Conservation (phyloP, 1,140 invertebrate genomes). For the Heliconius eleuchia region DNA sequence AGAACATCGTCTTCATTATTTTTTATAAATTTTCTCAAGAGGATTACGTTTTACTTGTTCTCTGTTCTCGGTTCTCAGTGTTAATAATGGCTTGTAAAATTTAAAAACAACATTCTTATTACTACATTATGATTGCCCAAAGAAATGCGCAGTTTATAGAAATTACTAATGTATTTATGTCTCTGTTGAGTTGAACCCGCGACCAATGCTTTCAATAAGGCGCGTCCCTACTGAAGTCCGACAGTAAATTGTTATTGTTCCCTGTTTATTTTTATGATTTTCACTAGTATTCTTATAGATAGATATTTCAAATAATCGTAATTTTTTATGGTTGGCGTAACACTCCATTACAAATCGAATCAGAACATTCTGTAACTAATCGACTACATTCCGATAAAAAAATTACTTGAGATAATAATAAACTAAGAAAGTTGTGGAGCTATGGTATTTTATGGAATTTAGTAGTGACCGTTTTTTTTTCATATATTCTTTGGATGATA, state of each 20-base stretch:
- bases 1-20: slow-evolving; percentile 2
- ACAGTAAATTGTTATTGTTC: neutral
- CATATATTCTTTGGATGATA: neutral
- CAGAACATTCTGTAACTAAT: slow-evolving; percentile 9
- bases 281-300: neutral
- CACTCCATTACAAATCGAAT: slow-evolving; percentile 6
- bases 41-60: neutral
- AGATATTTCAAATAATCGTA: slow-evolving; percentile 1
- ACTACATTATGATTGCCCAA: too few species aligned
- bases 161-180: too few species aligned
- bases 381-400: slow-evolving; percentile 4
- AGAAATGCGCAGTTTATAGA: too few species aligned
- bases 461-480: neutral
- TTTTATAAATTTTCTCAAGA: slow-evolving; percentile 1
- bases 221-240: neutral
- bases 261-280: neutral
- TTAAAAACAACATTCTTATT: neutral
- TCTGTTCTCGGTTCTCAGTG: neutral
- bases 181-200: neutral
- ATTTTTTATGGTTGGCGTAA: neutral
- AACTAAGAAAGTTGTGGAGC: neutral
- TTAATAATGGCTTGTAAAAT: slow-evolving; percentile 11
- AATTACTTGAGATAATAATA: neutral
- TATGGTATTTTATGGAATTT: neutral
- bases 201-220: neutral